Percentiles rank a stretch among this genome's conserved stretches.
These are phyloP conservation scores for Acrocyrtus sp. DNA, from an alignment of 2,888 invertebrate species.

Conservation along the genomic window DNA sequence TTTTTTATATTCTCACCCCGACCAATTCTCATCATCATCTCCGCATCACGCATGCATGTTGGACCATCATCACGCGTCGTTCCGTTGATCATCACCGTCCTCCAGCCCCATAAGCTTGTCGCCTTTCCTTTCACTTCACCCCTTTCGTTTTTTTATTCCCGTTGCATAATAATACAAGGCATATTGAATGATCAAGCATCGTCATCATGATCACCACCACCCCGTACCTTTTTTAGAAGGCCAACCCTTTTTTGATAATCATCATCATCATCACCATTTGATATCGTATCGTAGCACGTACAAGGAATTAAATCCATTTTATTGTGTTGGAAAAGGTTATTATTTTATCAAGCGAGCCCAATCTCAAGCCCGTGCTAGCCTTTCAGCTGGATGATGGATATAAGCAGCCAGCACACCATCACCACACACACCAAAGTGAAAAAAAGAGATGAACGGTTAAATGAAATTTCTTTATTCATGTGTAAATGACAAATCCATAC, in stretches of 20 bases:
- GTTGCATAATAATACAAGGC: not conserved
- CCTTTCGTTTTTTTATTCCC: slow-evolving; percentile 25
- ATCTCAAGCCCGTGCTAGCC: slow-evolving; percentile 43
- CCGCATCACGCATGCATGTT: slow-evolving; percentile 19
- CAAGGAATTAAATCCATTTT: slow-evolving; percentile 33
- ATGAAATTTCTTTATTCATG: slow-evolving; percentile 12
- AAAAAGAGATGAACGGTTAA: not conserved
- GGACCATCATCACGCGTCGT: not conserved
- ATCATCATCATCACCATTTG: slow-evolving; percentile 33
- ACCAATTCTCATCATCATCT: slow-evolving; percentile 26
- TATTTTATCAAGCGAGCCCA: slow-evolving; percentile 40
- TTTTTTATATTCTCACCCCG: slow-evolving; percentile 21
- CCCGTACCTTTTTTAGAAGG: not conserved
- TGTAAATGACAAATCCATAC: slow-evolving; percentile 26
- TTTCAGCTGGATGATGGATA: not conserved
- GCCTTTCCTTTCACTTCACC: slow-evolving; percentile 3
- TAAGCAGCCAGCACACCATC: no score
- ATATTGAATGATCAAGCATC: no score
- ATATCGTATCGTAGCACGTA: slow-evolving; percentile 25
- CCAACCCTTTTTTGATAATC: slow-evolving; percentile 34
- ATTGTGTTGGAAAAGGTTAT: not conserved
- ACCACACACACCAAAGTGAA: no score
- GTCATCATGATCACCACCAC: no score
- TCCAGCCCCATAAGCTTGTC: not conserved
- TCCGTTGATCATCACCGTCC: slow-evolving; percentile 15